phyloP scores from a whole-genome alignment of 2,888 invertebrate genomes.

The Brachylomia viminalis region DNA sequence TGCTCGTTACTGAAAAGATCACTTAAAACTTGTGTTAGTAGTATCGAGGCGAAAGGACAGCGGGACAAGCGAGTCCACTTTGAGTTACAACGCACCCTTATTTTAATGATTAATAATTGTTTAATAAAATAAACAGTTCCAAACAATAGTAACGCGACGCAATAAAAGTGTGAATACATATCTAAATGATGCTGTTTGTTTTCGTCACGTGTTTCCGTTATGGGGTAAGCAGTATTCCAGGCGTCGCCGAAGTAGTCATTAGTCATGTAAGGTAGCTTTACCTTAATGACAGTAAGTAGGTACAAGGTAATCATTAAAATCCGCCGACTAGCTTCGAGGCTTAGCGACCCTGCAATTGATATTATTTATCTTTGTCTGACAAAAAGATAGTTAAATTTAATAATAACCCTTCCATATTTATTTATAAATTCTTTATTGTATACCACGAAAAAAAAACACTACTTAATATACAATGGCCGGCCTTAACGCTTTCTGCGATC shows the following conservation, averaged over 20 bases:
- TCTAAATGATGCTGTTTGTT: constrained; percentile 14
- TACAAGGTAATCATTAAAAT: no score
- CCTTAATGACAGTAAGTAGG: no score
- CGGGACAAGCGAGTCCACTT: neutral
- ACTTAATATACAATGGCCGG: no score
- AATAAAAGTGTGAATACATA: constrained; percentile 1
- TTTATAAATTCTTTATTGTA: no score
- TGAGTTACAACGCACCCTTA: neutral
- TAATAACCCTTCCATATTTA: neutral
- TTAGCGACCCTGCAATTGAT: neutral
- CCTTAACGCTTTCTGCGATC: no score
- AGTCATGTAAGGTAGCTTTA: neutral
- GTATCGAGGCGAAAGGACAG: constrained; percentile 22
- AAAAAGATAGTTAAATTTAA: neutral
- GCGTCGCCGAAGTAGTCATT: neutral
- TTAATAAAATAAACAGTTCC: constrained; percentile 15
- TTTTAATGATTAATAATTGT: constrained; percentile 8
- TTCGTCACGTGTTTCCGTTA: neutral
- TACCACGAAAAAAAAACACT: no score
- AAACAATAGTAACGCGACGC: neutral
- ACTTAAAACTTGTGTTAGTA: constrained; percentile 75
- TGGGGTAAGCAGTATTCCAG: neutral
- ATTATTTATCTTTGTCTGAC: neutral
- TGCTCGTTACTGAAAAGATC: constrained; percentile 77
- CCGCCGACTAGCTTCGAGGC: neutral